phyloP scores from a whole-genome alignment of 2,888 invertebrate species.

The Leucoptera coffeella region DNA sequence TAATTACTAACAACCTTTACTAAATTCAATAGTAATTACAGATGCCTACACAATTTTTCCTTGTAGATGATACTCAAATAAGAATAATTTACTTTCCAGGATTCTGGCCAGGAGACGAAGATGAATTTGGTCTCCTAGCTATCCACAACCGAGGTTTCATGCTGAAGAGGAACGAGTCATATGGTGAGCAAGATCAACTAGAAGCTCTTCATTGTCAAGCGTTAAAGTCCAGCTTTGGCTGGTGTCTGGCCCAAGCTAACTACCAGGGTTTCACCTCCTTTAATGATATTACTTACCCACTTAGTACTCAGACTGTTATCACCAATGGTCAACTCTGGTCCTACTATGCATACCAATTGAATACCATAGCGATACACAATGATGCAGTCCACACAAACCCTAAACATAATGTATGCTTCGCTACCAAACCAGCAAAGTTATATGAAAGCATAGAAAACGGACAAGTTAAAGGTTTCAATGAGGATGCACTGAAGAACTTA shows the following conservation, averaged over 20 bases:
- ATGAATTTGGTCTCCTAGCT: constrained; percentile 73
- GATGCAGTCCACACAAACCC: constrained; percentile 59
- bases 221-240: constrained; percentile 72
- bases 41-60: no score
- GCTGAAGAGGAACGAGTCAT: constrained; percentile 27
- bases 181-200: constrained; percentile 46
- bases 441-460: constrained; percentile 69
- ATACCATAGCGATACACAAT: constrained; percentile 67
- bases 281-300: constrained; percentile 86
- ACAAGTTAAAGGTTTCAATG: constrained; percentile 72
- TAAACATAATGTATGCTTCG: constrained; percentile 75
- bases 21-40: no score
- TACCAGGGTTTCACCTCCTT: constrained; percentile 86
- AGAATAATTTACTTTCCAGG: constrained; percentile 47
- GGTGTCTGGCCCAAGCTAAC: constrained; percentile 73
- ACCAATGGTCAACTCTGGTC: constrained; percentile 86
- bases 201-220: constrained; percentile 70
- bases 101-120: constrained; percentile 76
- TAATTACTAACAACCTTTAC: no score
- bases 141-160: constrained; percentile 64
- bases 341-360: constrained; percentile 87
- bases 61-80: no score
- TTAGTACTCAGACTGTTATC: constrained; percentile 81
- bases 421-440: constrained; percentile 63
- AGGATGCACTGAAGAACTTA: constrained; percentile 66